phyloP scores from a whole-genome alignment of 2,797 vertebrate species.

The Eleutherodactylus coqui region DNA sequence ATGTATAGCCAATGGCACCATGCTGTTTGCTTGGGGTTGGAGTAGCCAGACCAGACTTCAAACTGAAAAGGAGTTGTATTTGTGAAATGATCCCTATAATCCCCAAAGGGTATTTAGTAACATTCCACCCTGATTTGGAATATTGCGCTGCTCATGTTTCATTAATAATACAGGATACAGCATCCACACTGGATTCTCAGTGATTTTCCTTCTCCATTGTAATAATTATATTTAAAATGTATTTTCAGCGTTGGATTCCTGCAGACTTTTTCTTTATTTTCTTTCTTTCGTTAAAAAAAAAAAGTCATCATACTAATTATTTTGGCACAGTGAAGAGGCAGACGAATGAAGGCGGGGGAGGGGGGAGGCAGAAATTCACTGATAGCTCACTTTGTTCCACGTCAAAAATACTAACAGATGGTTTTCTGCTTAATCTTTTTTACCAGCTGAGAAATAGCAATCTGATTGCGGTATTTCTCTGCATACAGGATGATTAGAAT shows the following conservation, averaged over 20 bases:
- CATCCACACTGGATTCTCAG: neutral
- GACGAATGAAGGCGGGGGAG: constrained; percentile 2
- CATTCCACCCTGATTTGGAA: neutral
- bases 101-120: neutral
- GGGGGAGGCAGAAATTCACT: constrained; percentile 1
- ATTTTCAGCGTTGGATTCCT: constrained; percentile 16
- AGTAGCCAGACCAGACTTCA: neutral
- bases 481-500: constrained; percentile 5
- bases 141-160: constrained; percentile 11
- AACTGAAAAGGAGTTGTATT: neutral
- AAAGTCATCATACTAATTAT: constrained; percentile 41
- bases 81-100: neutral
- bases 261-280: neutral
- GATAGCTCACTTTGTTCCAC: constrained; percentile 47
- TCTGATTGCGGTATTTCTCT: constrained; percentile 41
- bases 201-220: neutral
- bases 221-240: constrained; percentile 20
- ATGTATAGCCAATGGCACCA: neutral
- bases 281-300: no score
- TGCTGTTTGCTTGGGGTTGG: neutral
- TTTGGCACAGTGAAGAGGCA: constrained; percentile 24
- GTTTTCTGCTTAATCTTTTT: constrained; percentile 50
- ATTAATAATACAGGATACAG: constrained; percentile 33
- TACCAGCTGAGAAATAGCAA: constrained; percentile 45
- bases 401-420: constrained; percentile 56